A percentile compares a stretch with the other conserved stretches of the same genome.
Conservation (phyloP, 2,888 invertebrate genomes). For the Leptopilina syphax region DNA sequence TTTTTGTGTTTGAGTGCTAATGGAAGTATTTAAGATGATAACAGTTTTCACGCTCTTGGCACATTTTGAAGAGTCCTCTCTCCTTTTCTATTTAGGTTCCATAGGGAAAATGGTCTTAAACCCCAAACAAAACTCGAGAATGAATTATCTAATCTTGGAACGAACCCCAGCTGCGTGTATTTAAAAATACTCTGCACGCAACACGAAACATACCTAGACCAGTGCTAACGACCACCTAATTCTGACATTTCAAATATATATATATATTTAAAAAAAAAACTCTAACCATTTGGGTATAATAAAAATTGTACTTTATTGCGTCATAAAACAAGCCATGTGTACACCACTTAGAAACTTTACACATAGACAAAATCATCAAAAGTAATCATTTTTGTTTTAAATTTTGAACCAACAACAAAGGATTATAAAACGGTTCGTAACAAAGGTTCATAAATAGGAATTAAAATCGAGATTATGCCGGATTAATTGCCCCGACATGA, state of each 20-base stretch:
- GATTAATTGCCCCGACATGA: no score
- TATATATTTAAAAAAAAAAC: not conserved
- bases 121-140: slow-evolving; percentile 37
- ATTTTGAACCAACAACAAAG: no score
- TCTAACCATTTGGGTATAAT: not conserved
- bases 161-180: slow-evolving; percentile 55
- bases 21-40: not conserved
- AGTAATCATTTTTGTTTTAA: no score
- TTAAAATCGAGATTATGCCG: no score
- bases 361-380: not conserved
- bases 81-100: not conserved
- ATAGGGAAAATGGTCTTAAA: slow-evolving; percentile 21
- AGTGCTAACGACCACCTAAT: slow-evolving; percentile 24
- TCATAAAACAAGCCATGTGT: not conserved
- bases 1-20: no score
- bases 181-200: slow-evolving; percentile 57
- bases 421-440: no score
- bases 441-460: no score
- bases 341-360: not conserved
- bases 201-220: not conserved
- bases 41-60: slow-evolving; percentile 7
- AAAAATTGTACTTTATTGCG: not conserved
- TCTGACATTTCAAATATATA: slow-evolving; percentile 11
- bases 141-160: slow-evolving; percentile 60
- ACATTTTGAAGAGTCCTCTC: not conserved